Conservation (phyloP, 2,113 vertebrate genomes). For the Engystomops pustulosus region DNA sequence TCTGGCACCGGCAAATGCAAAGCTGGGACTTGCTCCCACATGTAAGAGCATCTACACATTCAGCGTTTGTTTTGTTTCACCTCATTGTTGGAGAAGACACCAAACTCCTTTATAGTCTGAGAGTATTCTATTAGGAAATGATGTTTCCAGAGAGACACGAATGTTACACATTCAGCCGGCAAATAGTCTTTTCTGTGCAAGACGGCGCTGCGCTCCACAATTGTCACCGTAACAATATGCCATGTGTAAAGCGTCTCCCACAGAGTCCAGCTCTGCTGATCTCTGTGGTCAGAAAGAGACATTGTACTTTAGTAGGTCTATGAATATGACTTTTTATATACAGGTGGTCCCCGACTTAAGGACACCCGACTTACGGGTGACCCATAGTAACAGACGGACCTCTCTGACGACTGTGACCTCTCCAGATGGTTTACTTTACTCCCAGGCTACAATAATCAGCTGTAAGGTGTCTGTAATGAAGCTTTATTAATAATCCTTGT, state of each 20-base stretch:
- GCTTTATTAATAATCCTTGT: too few species aligned
- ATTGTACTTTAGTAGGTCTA: not conserved
- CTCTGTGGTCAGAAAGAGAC: not conserved
- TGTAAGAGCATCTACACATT: conserved; percentile 40
- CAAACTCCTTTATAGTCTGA: conserved; percentile 28
- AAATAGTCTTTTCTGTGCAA: not conserved
- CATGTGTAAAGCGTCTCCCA: not conserved
- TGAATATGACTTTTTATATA: too few species aligned
- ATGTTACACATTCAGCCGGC: not conserved
- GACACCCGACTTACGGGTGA: too few species aligned
- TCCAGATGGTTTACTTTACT: too few species aligned
- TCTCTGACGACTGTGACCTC: too few species aligned
- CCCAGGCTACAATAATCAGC: too few species aligned
- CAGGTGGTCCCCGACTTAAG: too few species aligned
- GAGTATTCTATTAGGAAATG: conserved; percentile 31
- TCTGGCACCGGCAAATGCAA: conserved; percentile 27
- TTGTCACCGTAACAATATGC: not conserved
- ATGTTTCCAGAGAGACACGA: conserved; percentile 42
- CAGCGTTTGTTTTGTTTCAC: conserved; percentile 3
- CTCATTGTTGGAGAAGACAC: conserved; percentile 20
- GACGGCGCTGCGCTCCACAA: not conserved
- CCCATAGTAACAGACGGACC: too few species aligned
- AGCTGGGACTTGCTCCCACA: conserved; percentile 27
- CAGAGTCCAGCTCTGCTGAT: too few species aligned
- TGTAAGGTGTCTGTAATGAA: too few species aligned